Evolutionary conservation across 2,113 vertebrate species (phyloP).

Genomic region (Pygoscelis antarcticus): DNA sequence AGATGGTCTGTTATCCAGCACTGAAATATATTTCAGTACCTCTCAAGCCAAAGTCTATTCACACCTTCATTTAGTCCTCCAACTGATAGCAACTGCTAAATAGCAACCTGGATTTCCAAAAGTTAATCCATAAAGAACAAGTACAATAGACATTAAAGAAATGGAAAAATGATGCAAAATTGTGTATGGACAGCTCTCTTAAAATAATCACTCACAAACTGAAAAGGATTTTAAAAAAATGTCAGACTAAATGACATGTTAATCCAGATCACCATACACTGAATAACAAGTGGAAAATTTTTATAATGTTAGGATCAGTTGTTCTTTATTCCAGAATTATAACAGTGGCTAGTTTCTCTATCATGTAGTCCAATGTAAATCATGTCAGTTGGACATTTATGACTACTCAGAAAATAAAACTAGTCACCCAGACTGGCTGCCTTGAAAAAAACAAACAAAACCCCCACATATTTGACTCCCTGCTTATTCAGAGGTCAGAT

Average conservation of each 20-base stretch:
- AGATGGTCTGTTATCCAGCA: neutral
- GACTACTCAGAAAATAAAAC: neutral
- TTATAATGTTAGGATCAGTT: neutral
- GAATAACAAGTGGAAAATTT: neutral
- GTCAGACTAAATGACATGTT: neutral
- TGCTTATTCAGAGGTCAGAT: neutral
- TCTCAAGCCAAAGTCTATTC: neutral
- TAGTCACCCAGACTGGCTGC: neutral
- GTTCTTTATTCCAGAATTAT: neutral
- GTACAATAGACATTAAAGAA: neutral
- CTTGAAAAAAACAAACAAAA: neutral
- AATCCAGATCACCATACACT: neutral
- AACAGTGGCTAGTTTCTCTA: neutral
- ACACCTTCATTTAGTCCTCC: neutral
- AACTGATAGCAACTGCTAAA: neutral
- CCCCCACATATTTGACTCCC: neutral
- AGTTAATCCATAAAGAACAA: neutral
- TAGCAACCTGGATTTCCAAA: neutral
- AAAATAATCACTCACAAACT: neutral
- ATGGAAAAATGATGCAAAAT: neutral
- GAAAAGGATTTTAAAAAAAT: neutral
- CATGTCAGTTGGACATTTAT: neutral
- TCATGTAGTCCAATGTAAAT: neutral
- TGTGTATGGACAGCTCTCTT: neutral
- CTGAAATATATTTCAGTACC: neutral